Evolutionary conservation across 2,113 vertebrate genomes (phyloP), one percentile per base, ranked within the genome.

Genomic region (Oxygymnocypris stewartii): DNA sequence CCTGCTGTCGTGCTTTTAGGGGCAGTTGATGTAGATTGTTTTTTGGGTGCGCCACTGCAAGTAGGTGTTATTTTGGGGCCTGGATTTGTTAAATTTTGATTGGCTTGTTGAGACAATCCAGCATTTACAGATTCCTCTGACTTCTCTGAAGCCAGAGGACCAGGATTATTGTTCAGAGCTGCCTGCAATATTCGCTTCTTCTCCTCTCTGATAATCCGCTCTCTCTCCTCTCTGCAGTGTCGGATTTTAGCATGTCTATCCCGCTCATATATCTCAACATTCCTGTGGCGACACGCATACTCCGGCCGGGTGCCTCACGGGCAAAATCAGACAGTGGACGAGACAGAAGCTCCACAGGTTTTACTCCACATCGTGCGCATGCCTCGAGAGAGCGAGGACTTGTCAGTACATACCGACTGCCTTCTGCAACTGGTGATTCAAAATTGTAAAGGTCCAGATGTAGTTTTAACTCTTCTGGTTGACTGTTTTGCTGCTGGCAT

Each of bases 391-490:
- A 99, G 86, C 96, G 96, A 4, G 98, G 98, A 91, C 98, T 99
- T 31, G 98, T 99, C 85, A 99, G 93, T 91, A 99, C 98, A 49
- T 99, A 99, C 85, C 98, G 97, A 90, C 97, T 99, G 90, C 97
- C 97, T 91, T 99, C 97, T 0, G 98, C 98, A 23, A 93, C 96
- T 0, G 96, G 94, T 0, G 95, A 96, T 93, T 98, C 96, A 84
- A 99, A 99, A 94, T 99, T 99, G 93, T 96, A 98, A 74, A 99
- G 95, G 87, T 99, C 97, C 91, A 99, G 92, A 91, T 99, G 97
- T 88, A 99, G 76, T 90, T 97, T 93, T 2, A 96, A 96, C 51
- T 95, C 93, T 85, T 96, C 92, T 20, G 91, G 80, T 11, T 91
- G 92, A 4, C 89, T 90, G 63, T 88, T 75, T 76, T 76, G 94